Evolutionary conservation across 2,113 vertebrate species (phyloP).

Genomic region (Azemiops feae): DNA sequence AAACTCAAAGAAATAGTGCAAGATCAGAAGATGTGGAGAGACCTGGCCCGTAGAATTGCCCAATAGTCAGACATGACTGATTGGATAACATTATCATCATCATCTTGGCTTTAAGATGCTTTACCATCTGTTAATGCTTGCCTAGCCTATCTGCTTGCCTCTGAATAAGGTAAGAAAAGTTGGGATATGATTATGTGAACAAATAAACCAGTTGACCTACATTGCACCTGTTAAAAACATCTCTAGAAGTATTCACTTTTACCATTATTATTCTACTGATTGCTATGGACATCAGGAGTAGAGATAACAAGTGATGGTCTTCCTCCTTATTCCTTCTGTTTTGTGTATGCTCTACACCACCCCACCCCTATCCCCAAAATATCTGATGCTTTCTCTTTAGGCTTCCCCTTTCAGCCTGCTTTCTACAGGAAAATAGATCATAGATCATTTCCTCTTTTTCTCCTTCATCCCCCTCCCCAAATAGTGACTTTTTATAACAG

Average conservation of each 20-base stretch:
- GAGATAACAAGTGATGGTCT: background rate
- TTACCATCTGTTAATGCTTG: background rate
- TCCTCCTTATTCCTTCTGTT: background rate
- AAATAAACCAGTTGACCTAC: background rate
- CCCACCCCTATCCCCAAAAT: fast-evolving
- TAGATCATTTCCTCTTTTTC: background rate
- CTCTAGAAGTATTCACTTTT: background rate
- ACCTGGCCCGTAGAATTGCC: background rate
- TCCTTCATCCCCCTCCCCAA: background rate
- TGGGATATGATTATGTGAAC: background rate
- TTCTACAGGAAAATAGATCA: background rate
- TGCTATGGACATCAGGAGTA: background rate
- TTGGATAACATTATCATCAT: background rate
- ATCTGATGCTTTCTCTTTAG: background rate
- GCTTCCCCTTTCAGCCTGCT: background rate
- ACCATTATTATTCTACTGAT: background rate
- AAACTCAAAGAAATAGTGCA: background rate
- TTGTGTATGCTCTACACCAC: background rate
- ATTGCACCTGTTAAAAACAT: background rate
- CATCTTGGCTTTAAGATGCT: background rate
- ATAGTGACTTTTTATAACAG: background rate
- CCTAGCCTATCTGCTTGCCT: background rate
- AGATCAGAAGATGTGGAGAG: background rate
- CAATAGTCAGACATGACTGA: background rate
- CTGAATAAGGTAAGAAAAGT: background rate